Evolutionary conservation across 2,797 vertebrate genomes (phyloP).

Genomic region (Spizella passerina): DNA sequence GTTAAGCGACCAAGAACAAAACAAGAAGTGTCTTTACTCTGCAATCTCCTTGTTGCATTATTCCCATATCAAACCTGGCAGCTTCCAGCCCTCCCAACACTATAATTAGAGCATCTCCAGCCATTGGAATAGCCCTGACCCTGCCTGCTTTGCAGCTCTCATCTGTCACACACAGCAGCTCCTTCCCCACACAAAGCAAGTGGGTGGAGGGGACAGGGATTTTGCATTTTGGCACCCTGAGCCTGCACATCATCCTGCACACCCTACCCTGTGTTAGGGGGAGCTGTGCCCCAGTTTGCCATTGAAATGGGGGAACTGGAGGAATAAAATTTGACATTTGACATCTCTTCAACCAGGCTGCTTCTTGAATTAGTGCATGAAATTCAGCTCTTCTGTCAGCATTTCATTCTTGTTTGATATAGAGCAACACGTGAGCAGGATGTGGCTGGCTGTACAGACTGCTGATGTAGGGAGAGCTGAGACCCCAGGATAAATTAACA

Average conservation of each 20-base stretch:
- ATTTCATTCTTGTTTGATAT: background rate
- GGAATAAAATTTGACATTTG: background rate
- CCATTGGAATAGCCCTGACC: background rate
- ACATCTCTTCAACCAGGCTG: background rate
- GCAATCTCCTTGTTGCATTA: background rate
- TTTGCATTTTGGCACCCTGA: background rate
- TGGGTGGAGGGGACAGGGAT: fast-evolving
- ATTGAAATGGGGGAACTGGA: background rate
- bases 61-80: background rate
- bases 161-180: background rate
- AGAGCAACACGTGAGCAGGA: fast-evolving
- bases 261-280: background rate
- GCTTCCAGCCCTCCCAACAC: background rate
- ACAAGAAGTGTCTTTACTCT: background rate
- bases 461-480: background rate
- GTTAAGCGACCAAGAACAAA: background rate
- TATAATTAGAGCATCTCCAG: conserved; percentile 55
- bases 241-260: background rate
- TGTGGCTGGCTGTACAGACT: background rate
- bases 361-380: background rate
- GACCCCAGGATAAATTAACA: background rate
- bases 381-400: background rate
- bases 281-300: background rate
- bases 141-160: background rate
- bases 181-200: background rate